Evolutionary conservation across 2,113 vertebrate species (phyloP).

Genomic region (Parus major): DNA sequence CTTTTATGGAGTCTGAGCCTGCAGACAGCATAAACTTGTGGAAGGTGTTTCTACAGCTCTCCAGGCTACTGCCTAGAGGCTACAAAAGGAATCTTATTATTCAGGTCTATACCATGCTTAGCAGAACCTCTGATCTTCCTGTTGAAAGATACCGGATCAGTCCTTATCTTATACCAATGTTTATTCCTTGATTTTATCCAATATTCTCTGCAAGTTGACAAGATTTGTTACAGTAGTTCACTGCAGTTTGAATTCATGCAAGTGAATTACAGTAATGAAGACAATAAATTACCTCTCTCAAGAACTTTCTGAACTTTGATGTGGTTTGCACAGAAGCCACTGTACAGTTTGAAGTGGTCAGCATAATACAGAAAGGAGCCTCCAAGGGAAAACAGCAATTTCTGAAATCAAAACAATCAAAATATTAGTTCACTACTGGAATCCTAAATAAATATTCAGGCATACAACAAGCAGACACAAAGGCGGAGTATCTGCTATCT

Average conservation of each 20-base stretch:
- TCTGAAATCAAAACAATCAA: constrained; percentile 77
- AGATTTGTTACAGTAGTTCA: background rate
- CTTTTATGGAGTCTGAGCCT: background rate
- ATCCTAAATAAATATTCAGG: background rate
- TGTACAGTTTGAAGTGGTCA: constrained; percentile 98
- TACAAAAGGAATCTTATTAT: background rate
- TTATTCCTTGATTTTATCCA: background rate
- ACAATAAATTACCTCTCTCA: constrained; percentile 85
- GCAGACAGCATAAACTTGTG: background rate
- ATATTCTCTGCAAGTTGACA: background rate
- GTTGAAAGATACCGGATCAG: background rate
- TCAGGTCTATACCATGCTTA: background rate
- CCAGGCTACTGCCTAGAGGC: background rate
- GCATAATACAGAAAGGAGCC: constrained; percentile 98
- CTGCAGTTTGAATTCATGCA: background rate
- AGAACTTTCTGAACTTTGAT: constrained; percentile 98
- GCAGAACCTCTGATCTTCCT: background rate
- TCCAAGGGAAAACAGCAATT: constrained; percentile 94
- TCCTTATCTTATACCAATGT: background rate
- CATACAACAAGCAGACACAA: background rate
- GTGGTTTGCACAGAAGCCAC: constrained; percentile 97
- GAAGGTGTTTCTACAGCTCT: background rate
- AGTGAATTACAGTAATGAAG: background rate
- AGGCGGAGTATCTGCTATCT: background rate
- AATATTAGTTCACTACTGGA: background rate